phyloP scores from a whole-genome alignment of 2,113 vertebrate genomes.

The Neofelis nebulosa region DNA sequence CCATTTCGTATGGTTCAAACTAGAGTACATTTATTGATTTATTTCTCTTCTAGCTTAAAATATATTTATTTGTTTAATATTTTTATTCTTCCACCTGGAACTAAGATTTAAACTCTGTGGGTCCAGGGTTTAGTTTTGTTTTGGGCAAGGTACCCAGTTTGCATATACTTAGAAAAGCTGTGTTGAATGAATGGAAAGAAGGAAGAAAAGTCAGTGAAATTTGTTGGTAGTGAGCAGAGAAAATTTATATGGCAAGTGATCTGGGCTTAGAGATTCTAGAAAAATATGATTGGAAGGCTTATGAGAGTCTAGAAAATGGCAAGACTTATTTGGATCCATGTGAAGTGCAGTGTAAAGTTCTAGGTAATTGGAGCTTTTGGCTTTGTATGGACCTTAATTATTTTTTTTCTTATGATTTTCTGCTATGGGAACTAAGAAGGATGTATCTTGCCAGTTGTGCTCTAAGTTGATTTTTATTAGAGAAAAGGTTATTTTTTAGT shows the following conservation, averaged over 20 bases:
- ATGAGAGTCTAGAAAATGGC: background rate
- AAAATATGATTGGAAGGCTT: background rate
- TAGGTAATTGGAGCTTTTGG: conserved; percentile 4
- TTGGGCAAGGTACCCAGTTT: background rate
- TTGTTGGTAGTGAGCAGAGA: background rate
- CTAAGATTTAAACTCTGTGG: background rate
- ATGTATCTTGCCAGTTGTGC: background rate
- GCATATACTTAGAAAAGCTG: background rate
- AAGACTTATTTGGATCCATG: background rate
- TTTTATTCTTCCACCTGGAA: background rate
- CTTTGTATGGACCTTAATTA: background rate
- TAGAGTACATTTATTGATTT: background rate
- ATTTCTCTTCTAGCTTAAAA: background rate
- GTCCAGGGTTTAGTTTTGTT: conserved; percentile 1
- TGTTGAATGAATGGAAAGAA: background rate
- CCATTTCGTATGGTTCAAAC: background rate
- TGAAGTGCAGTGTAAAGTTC: background rate
- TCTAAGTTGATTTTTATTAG: conserved; percentile 28
- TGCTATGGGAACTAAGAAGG: background rate
- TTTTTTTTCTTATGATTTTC: background rate
- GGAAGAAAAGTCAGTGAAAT: background rate
- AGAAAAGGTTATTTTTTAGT: conserved; percentile 22
- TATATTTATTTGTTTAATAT: conserved; percentile 1
- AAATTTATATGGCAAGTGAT: background rate
- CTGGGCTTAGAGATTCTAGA: background rate